These are phyloP conservation scores for Danionella dracula DNA, from an alignment of 2,797 vertebrate species.

Conservation along the genomic window DNA sequence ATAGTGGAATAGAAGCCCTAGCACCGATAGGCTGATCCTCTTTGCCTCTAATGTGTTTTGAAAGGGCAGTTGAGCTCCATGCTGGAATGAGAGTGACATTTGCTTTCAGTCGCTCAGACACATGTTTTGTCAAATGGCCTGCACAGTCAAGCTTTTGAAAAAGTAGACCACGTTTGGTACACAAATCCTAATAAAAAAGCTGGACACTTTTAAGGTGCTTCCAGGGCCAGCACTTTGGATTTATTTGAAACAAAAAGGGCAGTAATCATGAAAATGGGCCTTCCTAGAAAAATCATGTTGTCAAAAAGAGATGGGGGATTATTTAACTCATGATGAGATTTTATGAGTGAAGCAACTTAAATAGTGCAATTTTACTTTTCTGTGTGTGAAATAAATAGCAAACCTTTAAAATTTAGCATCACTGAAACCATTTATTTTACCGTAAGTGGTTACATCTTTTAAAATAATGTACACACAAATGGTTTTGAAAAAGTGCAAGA, in stretches of 20 bases:
- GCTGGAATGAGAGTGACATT: constrained; percentile 51
- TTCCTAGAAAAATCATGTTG: background rate
- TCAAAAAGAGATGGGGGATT: background rate
- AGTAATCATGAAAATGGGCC: background rate
- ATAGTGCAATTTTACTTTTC: too few species aligned
- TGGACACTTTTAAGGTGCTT: background rate
- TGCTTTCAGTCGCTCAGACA: constrained; percentile 36
- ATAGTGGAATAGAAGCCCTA: constrained; percentile 28
- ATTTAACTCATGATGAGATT: too few species aligned
- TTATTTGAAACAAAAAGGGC: background rate
- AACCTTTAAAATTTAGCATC: too few species aligned
- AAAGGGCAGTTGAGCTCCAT: constrained; percentile 50
- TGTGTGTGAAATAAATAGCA: too few species aligned
- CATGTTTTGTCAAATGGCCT: constrained; percentile 18
- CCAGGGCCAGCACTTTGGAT: background rate
- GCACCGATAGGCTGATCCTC: constrained; percentile 32
- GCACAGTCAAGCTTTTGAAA: background rate
- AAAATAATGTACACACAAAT: too few species aligned
- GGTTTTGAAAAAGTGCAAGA: too few species aligned
- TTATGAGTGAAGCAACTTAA: too few species aligned
- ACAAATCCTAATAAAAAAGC: background rate
- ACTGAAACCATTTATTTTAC: too few species aligned
- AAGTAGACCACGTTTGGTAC: background rate
- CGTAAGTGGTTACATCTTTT: too few species aligned
- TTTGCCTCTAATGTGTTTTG: constrained; percentile 44